These are phyloP conservation scores for Frieseomelitta varia DNA, from an alignment of 1,140 invertebrate genomes.

Conservation along the genomic window DNA sequence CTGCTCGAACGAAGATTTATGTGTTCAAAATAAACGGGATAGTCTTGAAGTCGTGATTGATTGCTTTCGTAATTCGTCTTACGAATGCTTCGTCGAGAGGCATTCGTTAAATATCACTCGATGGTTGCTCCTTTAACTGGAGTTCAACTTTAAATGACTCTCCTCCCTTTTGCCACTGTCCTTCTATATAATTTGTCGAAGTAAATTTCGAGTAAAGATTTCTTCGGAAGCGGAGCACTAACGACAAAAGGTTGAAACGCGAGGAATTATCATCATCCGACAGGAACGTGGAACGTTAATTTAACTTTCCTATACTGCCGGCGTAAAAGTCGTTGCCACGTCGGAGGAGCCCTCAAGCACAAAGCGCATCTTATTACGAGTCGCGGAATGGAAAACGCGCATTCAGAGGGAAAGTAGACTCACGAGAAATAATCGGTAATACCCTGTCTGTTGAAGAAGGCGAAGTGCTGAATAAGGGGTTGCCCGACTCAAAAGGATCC, in stretches of 20 bases:
- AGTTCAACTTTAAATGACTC: background rate
- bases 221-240: background rate
- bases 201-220: background rate
- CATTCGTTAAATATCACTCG: background rate
- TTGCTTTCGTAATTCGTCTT: background rate
- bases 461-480: slow-evolving; percentile 62
- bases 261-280: background rate
- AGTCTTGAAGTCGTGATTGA: background rate
- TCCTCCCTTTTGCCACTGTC: background rate
- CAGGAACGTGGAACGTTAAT: slow-evolving; percentile 7
- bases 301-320: slow-evolving; percentile 16
- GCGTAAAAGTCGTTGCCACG: slow-evolving; percentile 2
- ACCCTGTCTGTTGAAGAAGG: slow-evolving; percentile 59
- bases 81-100: no score
- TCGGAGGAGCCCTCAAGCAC: slow-evolving; percentile 3
- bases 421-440: slow-evolving; percentile 62
- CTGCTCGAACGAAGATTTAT: background rate
- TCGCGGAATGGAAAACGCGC: slow-evolving; percentile 31
- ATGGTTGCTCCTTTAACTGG: background rate
- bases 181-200: background rate
- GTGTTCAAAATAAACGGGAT: background rate
- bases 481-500: slow-evolving; percentile 57
- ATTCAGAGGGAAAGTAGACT: slow-evolving; percentile 38
- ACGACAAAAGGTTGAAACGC: no score
- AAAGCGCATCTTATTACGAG: slow-evolving; percentile 50